Base-by-base conservation (phyloP, 2,113 vertebrate genomes). In the Falco punctatus region DNA sequence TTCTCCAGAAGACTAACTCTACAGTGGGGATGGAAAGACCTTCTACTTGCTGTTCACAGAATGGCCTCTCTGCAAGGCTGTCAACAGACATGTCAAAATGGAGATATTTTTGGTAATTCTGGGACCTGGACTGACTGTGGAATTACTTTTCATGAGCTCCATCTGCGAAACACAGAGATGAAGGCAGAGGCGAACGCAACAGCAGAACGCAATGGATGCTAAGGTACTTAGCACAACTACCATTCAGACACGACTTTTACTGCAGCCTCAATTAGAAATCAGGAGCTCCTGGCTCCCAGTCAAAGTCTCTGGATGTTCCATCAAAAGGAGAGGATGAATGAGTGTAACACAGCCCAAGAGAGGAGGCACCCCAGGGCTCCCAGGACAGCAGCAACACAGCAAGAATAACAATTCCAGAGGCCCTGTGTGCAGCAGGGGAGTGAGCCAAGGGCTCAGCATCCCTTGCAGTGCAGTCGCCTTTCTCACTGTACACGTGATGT, bases 401-500 rank as follows among this genome's bases (percentile, higher is more conserved):
- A 86, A 52, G 28, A 69, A 11, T 65, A 75, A 80, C 44, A 62
- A 9, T 57, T 90, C 33, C 70, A 92, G 79, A 40, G 65, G 11
- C 11, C 23, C 15, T 69, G 49, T 5, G 20, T 61, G 35, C 44
- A 81, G 75, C 49, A 32, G 42, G 10, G 48, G 28, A 91, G 27
- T 0, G 1, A 16, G 30, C 7, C 17, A 67, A 40, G 55, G 21
- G 48, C 44, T 88, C 10, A 2, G 44, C 48, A 48, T 3, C 54
- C 35, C 49, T 52, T 52, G 44, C 64, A 84, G 64, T 3, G 9
- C 57, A 72, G 57, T 67, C 10, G 8, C 46, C 26, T 61, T 70
- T 81, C 67, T 78, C 6, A 1, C 42, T n/a, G 33, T 27, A 33
- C 1, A 0, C 0, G 1, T 80, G 49, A 61, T 27, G 49, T 49